phyloP scores from a whole-genome alignment of 2,888 invertebrate genomes.

The Cephus runcator region DNA sequence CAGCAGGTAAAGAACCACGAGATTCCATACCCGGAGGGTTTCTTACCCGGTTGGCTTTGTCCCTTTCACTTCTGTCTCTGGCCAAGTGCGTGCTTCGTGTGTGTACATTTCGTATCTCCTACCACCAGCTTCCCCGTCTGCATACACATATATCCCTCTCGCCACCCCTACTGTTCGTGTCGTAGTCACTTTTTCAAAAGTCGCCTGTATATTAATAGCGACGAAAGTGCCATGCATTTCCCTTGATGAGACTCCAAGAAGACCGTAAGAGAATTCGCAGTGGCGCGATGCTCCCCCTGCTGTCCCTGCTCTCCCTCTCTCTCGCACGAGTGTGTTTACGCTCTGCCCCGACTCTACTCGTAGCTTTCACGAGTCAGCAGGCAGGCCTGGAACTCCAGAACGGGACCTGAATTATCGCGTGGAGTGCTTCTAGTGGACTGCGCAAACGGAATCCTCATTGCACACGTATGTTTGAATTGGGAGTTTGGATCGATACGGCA shows the following conservation, averaged over 20 bases:
- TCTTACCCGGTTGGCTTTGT: background rate
- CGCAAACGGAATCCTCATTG: background rate
- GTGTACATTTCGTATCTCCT: background rate
- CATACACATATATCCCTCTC: background rate
- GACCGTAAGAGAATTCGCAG: background rate
- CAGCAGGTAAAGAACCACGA: constrained; percentile 57
- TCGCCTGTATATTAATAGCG: background rate
- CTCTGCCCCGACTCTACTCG: background rate
- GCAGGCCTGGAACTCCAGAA: background rate
- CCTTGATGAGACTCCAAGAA: background rate
- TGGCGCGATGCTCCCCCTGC: background rate
- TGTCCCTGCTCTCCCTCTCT: background rate
- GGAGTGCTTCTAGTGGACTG: background rate
- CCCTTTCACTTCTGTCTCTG: background rate
- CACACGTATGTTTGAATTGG: background rate
- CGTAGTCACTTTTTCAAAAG: background rate
- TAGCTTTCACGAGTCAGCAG: background rate
- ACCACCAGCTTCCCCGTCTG: background rate
- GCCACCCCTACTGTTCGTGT: background rate
- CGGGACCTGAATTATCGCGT: background rate
- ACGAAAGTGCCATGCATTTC: background rate
- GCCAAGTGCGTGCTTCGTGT: background rate
- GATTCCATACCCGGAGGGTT: background rate
- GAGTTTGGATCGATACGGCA: background rate
- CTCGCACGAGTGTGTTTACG: background rate